phyloP scores from a whole-genome alignment of 2,888 invertebrate genomes.

The Matsumyia berberina region DNA sequence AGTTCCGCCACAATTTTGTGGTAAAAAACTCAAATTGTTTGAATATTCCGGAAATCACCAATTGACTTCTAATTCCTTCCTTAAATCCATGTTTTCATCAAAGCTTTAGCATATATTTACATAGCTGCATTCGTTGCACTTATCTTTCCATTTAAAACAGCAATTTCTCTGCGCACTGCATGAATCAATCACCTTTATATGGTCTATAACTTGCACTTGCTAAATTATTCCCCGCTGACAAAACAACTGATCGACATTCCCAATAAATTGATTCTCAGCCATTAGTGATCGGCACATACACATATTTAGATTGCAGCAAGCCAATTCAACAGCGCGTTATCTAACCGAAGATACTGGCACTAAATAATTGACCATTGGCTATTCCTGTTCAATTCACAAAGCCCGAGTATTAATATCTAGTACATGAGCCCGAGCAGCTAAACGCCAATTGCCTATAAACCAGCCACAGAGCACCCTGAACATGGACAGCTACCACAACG shows the following conservation, averaged over 20 bases:
- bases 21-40: too few relatives aligned
- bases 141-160: neutral
- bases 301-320: slow-evolving; percentile 65
- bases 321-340: slow-evolving; percentile 71
- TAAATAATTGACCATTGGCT: slow-evolving; percentile 75
- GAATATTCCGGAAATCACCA: too few relatives aligned
- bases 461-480: slow-evolving; percentile 1
- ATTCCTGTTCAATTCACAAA: slow-evolving; percentile 72
- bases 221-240: slow-evolving; percentile 65
- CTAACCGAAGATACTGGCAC: slow-evolving; percentile 75
- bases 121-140: too few relatives aligned
- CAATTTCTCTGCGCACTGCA: neutral
- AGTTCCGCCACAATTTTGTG: too few relatives aligned
- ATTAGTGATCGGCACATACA: slow-evolving; percentile 41
- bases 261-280: slow-evolving; percentile 70
- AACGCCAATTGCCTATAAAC: slow-evolving; percentile 52
- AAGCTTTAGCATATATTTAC: too few relatives aligned
- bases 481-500: slow-evolving; percentile 9
- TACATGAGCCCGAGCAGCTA: slow-evolving; percentile 59
- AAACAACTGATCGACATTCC: slow-evolving; percentile 73
- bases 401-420: slow-evolving; percentile 64
- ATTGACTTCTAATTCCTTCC: too few relatives aligned
- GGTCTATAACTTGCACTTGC: slow-evolving; percentile 59
- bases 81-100: too few relatives aligned
- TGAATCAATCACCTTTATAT: slow-evolving; percentile 42